Percentiles rank a stretch among this genome's conserved stretches.
Evolutionary conservation across 2,888 invertebrate species (phyloP).

Genomic region (Drosophila greeni): DNA sequence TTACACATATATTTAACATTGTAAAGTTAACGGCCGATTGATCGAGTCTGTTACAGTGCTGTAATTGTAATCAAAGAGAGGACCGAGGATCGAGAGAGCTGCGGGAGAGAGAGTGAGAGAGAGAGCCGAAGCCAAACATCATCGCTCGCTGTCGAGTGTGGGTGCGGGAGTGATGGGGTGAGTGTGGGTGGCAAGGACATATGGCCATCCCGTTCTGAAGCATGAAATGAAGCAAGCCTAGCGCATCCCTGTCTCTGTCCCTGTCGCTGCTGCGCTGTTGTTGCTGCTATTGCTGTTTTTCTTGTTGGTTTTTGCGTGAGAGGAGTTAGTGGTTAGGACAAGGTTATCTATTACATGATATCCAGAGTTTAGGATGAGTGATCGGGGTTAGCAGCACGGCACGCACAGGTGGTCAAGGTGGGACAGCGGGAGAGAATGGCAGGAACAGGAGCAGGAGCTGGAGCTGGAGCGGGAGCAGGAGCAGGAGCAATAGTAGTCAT

Average conservation of each 20-base stretch:
- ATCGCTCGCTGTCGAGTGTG: slow-evolving; percentile 15
- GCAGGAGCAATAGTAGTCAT: slow-evolving; percentile 14
- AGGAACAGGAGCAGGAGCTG: slow-evolving; percentile 1
- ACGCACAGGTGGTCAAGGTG: slow-evolving; percentile 9
- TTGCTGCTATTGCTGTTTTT: slow-evolving; percentile 15
- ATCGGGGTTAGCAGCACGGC: slow-evolving; percentile 29
- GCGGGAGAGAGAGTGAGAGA: slow-evolving; percentile 9
- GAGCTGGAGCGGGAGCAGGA: not conserved
- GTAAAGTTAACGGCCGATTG: slow-evolving; percentile 51
- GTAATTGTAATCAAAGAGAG: slow-evolving; percentile 30
- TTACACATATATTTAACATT: slow-evolving; percentile 53
- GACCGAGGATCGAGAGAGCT: slow-evolving; percentile 25
- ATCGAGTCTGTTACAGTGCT: slow-evolving; percentile 39
- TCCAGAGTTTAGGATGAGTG: slow-evolving; percentile 14
- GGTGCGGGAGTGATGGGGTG: slow-evolving; percentile 11
- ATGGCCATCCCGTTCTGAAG: slow-evolving; percentile 1
- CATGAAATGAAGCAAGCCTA: slow-evolving; percentile 24
- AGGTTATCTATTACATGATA: slow-evolving; percentile 10
- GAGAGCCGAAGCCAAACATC: slow-evolving; percentile 18
- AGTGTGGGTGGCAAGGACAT: slow-evolving; percentile 1
- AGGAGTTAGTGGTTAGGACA: slow-evolving; percentile 28
- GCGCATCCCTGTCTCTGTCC: slow-evolving; percentile 18
- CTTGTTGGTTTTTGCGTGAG: slow-evolving; percentile 12
- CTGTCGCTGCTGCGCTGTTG: slow-evolving; percentile 25
- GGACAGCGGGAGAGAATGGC: slow-evolving; percentile 2